Conservation (phyloP, 2,113 vertebrate species). For the Gobius niger region DNA sequence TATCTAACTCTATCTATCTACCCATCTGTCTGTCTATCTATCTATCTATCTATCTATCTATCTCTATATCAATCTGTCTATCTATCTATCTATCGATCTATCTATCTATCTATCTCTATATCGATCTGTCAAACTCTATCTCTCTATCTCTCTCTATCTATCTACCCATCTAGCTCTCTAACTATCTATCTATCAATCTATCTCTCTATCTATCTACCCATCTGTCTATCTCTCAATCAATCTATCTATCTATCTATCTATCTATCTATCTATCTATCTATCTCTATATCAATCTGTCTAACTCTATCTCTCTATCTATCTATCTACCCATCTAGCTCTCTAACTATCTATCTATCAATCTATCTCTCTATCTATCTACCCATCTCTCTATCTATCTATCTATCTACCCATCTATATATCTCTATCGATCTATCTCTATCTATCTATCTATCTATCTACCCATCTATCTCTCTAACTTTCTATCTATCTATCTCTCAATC, state of each 20-base stretch:
- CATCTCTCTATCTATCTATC: not conserved
- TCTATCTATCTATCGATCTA: not conserved
- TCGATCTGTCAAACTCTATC: too few species aligned
- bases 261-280: not conserved
- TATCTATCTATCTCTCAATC: not conserved
- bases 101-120: not conserved
- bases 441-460: slow-evolving; percentile 19
- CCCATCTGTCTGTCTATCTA: not conserved
- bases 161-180: not conserved
- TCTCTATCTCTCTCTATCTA: not conserved
- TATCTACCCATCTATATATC: too few species aligned
- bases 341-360: not conserved
- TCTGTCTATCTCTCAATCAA: too few species aligned
- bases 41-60: not conserved
- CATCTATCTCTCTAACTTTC: slow-evolving; percentile 24
- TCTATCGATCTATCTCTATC: too few species aligned
- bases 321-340: not conserved
- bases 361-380: not conserved
- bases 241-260: not conserved
- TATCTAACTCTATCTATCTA: not conserved
- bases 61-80: not conserved
- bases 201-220: not conserved
- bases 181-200: not conserved
- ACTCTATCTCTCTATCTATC: not conserved
- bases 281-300: not conserved